These are phyloP conservation scores for Achroia grisella DNA, from an alignment of 1,140 invertebrate genomes.

Conservation along the genomic window DNA sequence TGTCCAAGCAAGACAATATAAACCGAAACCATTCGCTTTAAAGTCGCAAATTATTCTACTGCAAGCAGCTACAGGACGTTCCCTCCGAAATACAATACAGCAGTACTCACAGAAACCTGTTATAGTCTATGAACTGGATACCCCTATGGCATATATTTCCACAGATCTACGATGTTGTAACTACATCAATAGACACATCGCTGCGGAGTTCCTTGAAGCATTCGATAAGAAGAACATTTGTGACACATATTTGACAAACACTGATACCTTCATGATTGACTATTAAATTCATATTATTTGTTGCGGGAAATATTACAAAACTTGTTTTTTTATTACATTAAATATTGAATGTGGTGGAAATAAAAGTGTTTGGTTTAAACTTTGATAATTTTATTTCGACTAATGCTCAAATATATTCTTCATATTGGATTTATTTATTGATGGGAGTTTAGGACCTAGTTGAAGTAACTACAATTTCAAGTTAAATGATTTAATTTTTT, in stretches of 20 bases:
- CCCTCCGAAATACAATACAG: constrained; percentile 4
- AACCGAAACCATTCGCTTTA: constrained; percentile 11
- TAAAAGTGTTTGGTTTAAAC: too few species aligned
- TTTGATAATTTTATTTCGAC: too few species aligned
- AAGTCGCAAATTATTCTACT: constrained; percentile 25
- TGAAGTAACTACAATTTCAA: too few species aligned
- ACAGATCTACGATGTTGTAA: background rate
- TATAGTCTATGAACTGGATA: constrained; percentile 4
- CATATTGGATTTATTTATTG: too few species aligned
- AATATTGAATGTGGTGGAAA: too few species aligned
- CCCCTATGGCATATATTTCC: background rate
- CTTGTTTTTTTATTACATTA: too few species aligned
- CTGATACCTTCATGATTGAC: background rate
- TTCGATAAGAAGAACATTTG: constrained; percentile 2
- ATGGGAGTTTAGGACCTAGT: too few species aligned
- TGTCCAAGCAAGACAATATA: constrained; percentile 14
- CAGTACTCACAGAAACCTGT: constrained; percentile 14
- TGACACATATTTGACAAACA: background rate
- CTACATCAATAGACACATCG: background rate
- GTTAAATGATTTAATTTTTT: too few species aligned
- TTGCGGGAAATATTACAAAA: too few species aligned
- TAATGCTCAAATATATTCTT: too few species aligned
- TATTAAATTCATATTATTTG: too few species aligned
- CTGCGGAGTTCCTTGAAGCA: background rate
- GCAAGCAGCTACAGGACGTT: background rate